These are phyloP conservation scores for Caenorhabditis zanzibari DNA, from an alignment of 2,888 invertebrate species.

Conservation along the genomic window DNA sequence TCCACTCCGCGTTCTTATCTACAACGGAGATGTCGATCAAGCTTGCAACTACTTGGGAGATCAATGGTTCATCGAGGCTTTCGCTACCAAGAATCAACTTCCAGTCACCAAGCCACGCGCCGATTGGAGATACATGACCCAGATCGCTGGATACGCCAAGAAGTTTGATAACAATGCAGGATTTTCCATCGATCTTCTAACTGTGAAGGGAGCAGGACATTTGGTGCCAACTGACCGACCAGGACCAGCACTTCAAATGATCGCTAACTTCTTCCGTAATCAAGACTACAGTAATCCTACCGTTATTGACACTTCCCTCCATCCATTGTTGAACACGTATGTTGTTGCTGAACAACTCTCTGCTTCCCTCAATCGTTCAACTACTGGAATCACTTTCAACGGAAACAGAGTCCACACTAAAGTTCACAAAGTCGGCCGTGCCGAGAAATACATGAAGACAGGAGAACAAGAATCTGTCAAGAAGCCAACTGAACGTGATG, in stretches of 20 bases:
- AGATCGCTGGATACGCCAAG: conserved; percentile 79
- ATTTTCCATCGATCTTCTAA: conserved; percentile 75
- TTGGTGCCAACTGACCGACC: conserved; percentile 92
- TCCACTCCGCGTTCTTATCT: conserved; percentile 76
- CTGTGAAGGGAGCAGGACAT: conserved; percentile 87
- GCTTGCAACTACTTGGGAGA: conserved; percentile 80
- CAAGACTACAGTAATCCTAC: conserved; percentile 73
- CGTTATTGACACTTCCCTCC: conserved; percentile 45
- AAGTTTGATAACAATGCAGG: conserved; percentile 69
- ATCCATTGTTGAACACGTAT: conserved; percentile 54
- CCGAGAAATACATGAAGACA: conserved; percentile 10
- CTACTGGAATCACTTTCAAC: conserved; percentile 43
- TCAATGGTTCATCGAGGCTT: conserved; percentile 79
- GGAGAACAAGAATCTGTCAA: conserved; percentile 24
- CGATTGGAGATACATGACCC: conserved; percentile 73
- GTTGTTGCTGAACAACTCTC: conserved; percentile 57
- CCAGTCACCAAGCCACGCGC: conserved; percentile 62
- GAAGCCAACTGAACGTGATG: conserved; percentile 28
- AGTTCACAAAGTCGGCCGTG: conserved; percentile 38
- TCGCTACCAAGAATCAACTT: conserved; percentile 67
- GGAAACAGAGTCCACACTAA: conserved; percentile 64
- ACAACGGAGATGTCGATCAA: conserved; percentile 79
- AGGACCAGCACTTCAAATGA: conserved; percentile 89
- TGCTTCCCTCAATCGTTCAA: conserved; percentile 36
- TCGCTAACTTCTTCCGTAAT: conserved; percentile 86